Evolutionary conservation across 2,797 vertebrate genomes (phyloP).

Genomic region (Sebastes trivittatus): DNA sequence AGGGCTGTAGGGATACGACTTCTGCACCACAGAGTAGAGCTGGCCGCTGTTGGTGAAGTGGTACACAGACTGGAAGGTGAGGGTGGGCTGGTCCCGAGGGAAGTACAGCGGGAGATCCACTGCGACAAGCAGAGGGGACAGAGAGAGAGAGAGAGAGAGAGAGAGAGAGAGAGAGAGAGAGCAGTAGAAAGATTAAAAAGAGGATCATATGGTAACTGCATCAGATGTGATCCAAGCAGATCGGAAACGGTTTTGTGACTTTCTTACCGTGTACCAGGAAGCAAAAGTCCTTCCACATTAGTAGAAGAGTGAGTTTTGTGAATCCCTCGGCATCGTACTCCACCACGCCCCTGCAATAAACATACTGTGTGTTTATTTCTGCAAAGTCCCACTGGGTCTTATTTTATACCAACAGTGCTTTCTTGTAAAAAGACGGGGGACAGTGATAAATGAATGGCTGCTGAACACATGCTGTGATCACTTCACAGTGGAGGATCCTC

Average conservation of each 20-base stretch:
- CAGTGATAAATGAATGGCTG: background rate
- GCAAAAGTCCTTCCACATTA: conserved; percentile 99
- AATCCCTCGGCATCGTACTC: conserved; percentile 99
- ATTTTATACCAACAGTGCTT: background rate
- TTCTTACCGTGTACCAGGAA: conserved; percentile 96
- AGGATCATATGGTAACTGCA: background rate
- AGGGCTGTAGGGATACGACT: conserved; percentile 97
- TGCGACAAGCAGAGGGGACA: conserved; percentile 58
- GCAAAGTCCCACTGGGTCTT: background rate
- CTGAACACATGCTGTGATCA: background rate
- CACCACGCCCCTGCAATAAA: conserved; percentile 89
- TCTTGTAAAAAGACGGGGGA: background rate
- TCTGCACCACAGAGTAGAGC: conserved; percentile 96
- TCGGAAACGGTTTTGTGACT: background rate
- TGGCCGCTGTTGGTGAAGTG: conserved; percentile 98
- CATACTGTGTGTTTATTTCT: background rate
- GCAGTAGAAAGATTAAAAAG: background rate
- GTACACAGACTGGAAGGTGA: conserved; percentile 98
- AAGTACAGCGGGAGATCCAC: conserved; percentile 98
- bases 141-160: background rate
- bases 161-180: background rate
- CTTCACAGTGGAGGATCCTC: background rate
- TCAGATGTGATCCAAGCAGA: background rate
- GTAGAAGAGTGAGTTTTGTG: conserved; percentile 95
- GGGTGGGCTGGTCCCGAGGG: conserved; percentile 95